Percentiles rank a stretch among this genome's conserved stretches.
Conservation (phyloP, 2,888 invertebrate species). For the Drymonia ruficornis region DNA sequence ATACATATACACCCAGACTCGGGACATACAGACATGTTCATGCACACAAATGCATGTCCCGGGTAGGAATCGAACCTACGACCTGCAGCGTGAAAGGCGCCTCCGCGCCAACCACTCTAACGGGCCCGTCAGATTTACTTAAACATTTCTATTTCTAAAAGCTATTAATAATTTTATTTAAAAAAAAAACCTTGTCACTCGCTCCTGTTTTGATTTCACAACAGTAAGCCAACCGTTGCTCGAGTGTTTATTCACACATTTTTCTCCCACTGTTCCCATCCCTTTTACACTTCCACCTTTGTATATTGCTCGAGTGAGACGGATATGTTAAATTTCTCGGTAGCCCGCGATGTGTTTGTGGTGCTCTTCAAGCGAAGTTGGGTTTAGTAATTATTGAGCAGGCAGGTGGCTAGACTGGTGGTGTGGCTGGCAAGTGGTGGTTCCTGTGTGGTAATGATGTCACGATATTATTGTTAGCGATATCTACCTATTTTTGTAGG, state of each 20-base stretch:
- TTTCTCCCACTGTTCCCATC: constrained; percentile 33
- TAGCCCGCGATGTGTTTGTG: constrained; percentile 67
- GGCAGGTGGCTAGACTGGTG: constrained; percentile 41
- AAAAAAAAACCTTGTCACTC: constrained; percentile 1
- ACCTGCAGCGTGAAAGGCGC: too few relatives aligned
- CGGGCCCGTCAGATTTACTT: too few relatives aligned
- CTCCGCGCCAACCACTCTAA: too few relatives aligned
- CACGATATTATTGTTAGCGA: constrained; percentile 23
- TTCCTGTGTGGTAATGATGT: constrained; percentile 26
- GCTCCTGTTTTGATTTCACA: constrained; percentile 29
- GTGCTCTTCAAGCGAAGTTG: constrained; percentile 58
- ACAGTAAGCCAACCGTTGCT: constrained; percentile 30
- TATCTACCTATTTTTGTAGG: background rate
- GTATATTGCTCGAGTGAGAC: constrained; percentile 43
- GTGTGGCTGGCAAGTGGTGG: constrained; percentile 21
- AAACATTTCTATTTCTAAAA: too few relatives aligned
- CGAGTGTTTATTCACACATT: constrained; percentile 65
- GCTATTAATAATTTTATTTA: background rate
- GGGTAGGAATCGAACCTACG: too few relatives aligned
- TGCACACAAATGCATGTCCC: too few relatives aligned
- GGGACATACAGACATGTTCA: too few relatives aligned
- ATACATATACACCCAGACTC: too few relatives aligned
- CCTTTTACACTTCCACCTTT: constrained; percentile 20
- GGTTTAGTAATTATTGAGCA: constrained; percentile 50
- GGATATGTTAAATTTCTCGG: constrained; percentile 66